Evolutionary conservation across 2,113 vertebrate genomes (phyloP).

Genomic region (Pimephales promelas): DNA sequence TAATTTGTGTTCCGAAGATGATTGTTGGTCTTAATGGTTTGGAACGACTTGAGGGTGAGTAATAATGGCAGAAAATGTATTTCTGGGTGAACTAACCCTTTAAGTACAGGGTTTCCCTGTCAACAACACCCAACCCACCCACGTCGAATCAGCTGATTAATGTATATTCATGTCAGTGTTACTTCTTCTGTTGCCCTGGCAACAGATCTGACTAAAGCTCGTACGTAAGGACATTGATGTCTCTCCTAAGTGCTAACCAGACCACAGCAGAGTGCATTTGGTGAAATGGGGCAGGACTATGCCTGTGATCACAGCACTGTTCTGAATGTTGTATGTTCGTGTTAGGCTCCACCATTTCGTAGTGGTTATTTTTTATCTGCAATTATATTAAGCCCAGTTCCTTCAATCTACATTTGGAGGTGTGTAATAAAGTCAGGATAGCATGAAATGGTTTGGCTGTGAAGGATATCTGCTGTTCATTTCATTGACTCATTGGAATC

Average conservation of each 20-base stretch:
- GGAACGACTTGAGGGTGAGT: too few species aligned
- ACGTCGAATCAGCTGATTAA: not conserved
- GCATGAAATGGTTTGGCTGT: not conserved
- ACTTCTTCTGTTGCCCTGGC: not conserved
- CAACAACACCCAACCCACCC: not conserved
- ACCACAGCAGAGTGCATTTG: not conserved
- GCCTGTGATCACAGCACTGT: not conserved
- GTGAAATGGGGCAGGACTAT: constrained; percentile 2
- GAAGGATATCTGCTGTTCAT: not conserved
- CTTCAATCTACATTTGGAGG: not conserved
- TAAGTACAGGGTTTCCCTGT: not conserved
- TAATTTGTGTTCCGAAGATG: too few species aligned
- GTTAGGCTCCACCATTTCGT: constrained; percentile 11
- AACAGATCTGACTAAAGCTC: not conserved
- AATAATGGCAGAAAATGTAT: too few species aligned
- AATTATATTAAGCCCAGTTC: not conserved
- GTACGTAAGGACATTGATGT: not conserved
- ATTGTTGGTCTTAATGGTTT: too few species aligned
- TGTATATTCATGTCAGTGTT: constrained; percentile 14
- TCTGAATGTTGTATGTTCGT: constrained; percentile 28
- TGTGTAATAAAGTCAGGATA: not conserved
- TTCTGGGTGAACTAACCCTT: not conserved
- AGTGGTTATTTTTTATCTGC: not conserved
- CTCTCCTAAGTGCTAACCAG: not conserved
- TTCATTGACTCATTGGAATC: not conserved